phyloP scores from a whole-genome alignment of 2,888 invertebrate species.

The Sminthurinus aureus region DNA sequence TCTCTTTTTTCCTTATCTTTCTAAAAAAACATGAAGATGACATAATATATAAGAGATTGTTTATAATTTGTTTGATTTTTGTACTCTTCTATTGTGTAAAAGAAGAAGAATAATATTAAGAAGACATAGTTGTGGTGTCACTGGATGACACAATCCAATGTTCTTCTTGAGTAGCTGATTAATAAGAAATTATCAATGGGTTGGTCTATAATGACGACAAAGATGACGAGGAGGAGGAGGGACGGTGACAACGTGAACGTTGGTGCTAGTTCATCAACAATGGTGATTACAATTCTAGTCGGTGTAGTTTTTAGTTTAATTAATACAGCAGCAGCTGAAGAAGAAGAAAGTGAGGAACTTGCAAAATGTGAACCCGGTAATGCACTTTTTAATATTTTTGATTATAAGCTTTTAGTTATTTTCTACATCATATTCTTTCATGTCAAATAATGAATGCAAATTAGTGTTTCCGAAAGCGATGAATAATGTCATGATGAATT shows the following conservation, averaged over 20 bases:
- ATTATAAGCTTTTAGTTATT: too few species aligned
- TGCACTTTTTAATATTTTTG: too few species aligned
- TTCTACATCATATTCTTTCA: too few species aligned
- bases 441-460: too few species aligned
- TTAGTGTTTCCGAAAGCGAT: neutral
- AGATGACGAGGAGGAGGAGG: too few species aligned
- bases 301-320: slow-evolving; percentile 30
- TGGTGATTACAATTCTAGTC: slow-evolving; percentile 16
- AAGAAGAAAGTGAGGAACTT: neutral
- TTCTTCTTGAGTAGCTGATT: slow-evolving; percentile 31
- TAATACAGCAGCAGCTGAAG: slow-evolving; percentile 11
- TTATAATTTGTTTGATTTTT: neutral
- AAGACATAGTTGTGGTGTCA: neutral
- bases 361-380: slow-evolving; percentile 28
- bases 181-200: slow-evolving; percentile 5
- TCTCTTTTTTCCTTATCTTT: too few species aligned
- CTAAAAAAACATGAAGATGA: too few species aligned
- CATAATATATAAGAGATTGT: too few species aligned
- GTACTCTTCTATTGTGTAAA: neutral
- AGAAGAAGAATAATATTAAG: neutral
- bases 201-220: slow-evolving; percentile 18
- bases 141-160: slow-evolving; percentile 34
- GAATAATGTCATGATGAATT: too few species aligned
- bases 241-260: slow-evolving; percentile 6
- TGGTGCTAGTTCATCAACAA: slow-evolving; percentile 7